phyloP scores from a whole-genome alignment of 1,140 invertebrate genomes.

The Leptinotarsa defecta region DNA sequence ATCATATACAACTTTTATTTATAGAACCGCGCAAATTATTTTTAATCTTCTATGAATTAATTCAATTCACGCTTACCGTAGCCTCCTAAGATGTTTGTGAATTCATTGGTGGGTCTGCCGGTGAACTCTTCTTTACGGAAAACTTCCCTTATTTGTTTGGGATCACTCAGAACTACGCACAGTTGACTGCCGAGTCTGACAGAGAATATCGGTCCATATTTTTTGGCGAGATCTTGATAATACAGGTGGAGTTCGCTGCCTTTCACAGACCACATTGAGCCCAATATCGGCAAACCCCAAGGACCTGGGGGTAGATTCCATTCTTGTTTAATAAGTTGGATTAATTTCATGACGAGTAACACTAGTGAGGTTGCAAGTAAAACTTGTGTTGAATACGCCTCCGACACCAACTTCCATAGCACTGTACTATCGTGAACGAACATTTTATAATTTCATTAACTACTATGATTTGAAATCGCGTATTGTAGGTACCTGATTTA shows the following conservation, averaged over 20 bases:
- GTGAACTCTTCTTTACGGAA: conserved; percentile 85
- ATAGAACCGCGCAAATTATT: conserved; percentile 7
- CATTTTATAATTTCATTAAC: conserved; percentile 42
- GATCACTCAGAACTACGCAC: conserved; percentile 83
- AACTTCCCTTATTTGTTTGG: conserved; percentile 79
- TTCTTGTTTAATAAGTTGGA: conserved; percentile 62
- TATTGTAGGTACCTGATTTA: conserved; percentile 31
- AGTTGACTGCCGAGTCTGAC: conserved; percentile 78
- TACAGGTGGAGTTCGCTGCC: conserved; percentile 73
- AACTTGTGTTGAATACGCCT: conserved; percentile 45
- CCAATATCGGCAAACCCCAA: conserved; percentile 80
- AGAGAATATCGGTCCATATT: conserved; percentile 83
- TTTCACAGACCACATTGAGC: conserved; percentile 80
- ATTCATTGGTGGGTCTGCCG: conserved; percentile 79
- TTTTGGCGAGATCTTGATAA: conserved; percentile 73
- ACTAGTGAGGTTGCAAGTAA: conserved; percentile 63
- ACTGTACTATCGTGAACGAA: conserved; percentile 49
- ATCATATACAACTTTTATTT: conserved; percentile 35
- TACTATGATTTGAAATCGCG: conserved; percentile 30
- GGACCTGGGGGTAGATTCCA: conserved; percentile 79
- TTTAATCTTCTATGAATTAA: not conserved
- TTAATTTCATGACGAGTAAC: conserved; percentile 56
- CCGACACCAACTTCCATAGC: conserved; percentile 47
- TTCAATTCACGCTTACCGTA: conserved; percentile 75
- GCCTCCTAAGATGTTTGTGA: conserved; percentile 84